phyloP scores from a whole-genome alignment of 1,140 invertebrate genomes.

The Drosophila tropicalis region DNA sequence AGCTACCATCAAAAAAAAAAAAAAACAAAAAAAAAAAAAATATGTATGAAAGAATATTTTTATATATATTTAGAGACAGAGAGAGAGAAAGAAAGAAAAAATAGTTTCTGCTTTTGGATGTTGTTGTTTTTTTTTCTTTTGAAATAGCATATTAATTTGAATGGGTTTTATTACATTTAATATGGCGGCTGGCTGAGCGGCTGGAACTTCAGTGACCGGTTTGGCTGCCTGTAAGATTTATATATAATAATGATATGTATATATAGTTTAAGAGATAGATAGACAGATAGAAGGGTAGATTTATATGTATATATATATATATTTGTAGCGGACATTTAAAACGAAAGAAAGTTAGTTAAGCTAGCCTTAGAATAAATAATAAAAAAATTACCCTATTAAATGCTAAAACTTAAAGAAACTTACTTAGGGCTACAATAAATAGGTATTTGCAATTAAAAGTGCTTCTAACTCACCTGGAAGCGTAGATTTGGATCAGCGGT shows the following conservation, averaged over 20 bases:
- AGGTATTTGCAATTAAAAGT: constrained; percentile 10
- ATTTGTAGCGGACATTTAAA: background rate
- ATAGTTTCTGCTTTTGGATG: constrained; percentile 53
- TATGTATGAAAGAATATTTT: constrained; percentile 22
- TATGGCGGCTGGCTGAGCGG: constrained; percentile 83
- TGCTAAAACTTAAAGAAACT: constrained; percentile 1
- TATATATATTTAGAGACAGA: constrained; percentile 19
- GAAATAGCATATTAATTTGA: constrained; percentile 68
- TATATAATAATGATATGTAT: constrained; percentile 46
- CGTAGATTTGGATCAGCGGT: constrained; percentile 93
- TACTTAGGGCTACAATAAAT: background rate
- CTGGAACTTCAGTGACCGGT: constrained; percentile 87
- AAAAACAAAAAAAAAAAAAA: constrained; percentile 17
- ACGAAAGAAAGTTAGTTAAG: constrained; percentile 31
- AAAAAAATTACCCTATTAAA: background rate
- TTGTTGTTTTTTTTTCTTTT: constrained; percentile 31
- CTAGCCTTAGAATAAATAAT: constrained; percentile 20
- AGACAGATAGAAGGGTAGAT: constrained; percentile 16
- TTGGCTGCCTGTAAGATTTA: constrained; percentile 87
- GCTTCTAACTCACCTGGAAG: constrained; percentile 87
- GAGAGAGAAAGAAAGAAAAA: constrained; percentile 40
- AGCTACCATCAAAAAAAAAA: constrained; percentile 65
- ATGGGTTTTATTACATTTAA: constrained; percentile 83
- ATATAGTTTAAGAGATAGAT: constrained; percentile 38
- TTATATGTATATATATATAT: constrained; percentile 73